These are phyloP conservation scores for Matsumyia berberina DNA, from an alignment of 2,888 invertebrate genomes.

Conservation along the genomic window DNA sequence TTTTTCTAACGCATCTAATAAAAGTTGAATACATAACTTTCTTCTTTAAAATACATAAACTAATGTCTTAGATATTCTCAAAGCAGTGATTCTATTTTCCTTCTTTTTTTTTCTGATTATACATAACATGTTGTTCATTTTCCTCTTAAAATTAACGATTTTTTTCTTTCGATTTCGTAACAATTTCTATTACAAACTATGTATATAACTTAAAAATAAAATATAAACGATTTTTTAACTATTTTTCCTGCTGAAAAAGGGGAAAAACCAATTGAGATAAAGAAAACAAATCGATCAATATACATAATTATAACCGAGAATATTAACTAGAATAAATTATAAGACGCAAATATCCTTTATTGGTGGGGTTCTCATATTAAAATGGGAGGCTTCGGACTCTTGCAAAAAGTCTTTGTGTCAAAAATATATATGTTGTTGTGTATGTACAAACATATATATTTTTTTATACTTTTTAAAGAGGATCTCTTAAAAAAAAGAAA, in stretches of 20 bases:
- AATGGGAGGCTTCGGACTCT: background rate
- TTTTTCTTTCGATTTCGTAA: slow-evolving; percentile 43
- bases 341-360: slow-evolving; percentile 40
- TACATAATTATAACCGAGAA: slow-evolving; percentile 6
- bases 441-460: no score
- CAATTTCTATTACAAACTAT: slow-evolving; percentile 40
- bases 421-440: slow-evolving; percentile 6
- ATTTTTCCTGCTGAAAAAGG: background rate
- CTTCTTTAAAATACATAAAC: slow-evolving; percentile 46
- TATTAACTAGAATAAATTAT: slow-evolving; percentile 66
- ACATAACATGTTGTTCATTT: slow-evolving; percentile 37
- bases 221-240: background rate
- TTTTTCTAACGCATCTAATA: slow-evolving; percentile 52
- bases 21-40: slow-evolving; percentile 44
- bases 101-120: slow-evolving; percentile 34
- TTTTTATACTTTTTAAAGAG: background rate
- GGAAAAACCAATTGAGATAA: slow-evolving; percentile 33
- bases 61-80: slow-evolving; percentile 61
- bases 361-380: slow-evolving; percentile 63
- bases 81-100: slow-evolving; percentile 53
- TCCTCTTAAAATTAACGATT: slow-evolving; percentile 49
- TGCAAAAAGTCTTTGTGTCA: slow-evolving; percentile 6
- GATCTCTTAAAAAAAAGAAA: background rate
- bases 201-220: slow-evolving; percentile 19
- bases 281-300: slow-evolving; percentile 15